Conservation (phyloP, 2,113 vertebrate species). For the Dicrurus megarhynchus region DNA sequence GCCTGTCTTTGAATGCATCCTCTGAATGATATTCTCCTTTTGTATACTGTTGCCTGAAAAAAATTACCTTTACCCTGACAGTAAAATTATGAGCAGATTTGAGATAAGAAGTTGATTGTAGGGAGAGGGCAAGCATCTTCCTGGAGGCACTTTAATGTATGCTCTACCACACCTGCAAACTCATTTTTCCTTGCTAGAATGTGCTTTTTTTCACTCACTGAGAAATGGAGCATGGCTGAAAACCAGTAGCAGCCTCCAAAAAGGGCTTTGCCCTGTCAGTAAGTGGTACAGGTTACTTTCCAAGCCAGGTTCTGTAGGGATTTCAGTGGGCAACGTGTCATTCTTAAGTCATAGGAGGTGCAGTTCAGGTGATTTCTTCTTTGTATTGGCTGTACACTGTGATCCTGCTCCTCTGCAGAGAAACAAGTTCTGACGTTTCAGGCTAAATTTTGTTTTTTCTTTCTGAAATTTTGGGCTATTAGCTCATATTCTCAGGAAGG, state of each 20-base stretch:
- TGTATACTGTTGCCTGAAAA: background rate
- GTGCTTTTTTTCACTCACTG: background rate
- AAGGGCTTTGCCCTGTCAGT: background rate
- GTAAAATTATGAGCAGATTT: background rate
- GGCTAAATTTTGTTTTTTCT: background rate
- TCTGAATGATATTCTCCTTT: background rate
- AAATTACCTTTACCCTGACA: background rate
- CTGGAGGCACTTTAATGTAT: background rate
- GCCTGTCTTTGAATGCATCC: background rate
- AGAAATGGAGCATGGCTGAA: background rate
- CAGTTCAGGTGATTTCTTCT: background rate
- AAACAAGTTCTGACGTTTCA: background rate
- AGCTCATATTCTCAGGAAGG: background rate
- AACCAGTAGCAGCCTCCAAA: background rate
- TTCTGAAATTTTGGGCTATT: background rate
- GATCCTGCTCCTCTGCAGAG: background rate
- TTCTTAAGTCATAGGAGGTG: fast-evolving
- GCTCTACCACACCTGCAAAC: background rate
- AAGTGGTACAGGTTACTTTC: background rate
- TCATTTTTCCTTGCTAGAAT: background rate
- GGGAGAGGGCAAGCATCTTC: background rate
- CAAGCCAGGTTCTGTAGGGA: background rate
- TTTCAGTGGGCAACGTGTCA: background rate
- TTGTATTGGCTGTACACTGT: background rate
- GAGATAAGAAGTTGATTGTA: background rate